Base-by-base conservation (phyloP, 2,888 invertebrate species). In the Philaethria dido region DNA sequence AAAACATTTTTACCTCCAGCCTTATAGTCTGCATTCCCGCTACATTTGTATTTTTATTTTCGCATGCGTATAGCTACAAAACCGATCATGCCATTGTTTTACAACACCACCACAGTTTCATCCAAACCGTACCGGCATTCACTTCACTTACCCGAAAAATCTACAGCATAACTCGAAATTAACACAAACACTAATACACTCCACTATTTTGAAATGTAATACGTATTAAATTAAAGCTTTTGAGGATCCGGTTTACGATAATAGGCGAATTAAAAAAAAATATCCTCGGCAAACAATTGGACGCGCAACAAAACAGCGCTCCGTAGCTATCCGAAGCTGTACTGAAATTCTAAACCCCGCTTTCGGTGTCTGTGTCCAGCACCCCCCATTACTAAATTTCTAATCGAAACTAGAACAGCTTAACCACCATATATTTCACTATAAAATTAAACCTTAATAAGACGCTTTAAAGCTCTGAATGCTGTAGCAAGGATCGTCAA, bases 311-410 rank as follows among this genome's bases (percentile, higher is more conserved):
- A 92, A 92, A 91, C 87, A 82, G 84, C 87, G 89, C 88, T 86
- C 87, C 90, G 89, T 80, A 84, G 92, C 92, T 87, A 92, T 92
- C 92, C 92, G 92, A 92, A 91, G 92, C 91, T 90, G 81, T 84
- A 92, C 92, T 92, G 92, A 92, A 92, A 92, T 92, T 92, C 91
- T 89, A 92, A 92, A 92, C 92, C 92, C 88, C 81, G 89, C 86
- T 86, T 86, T 84, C 81, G 92, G 92, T 92, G 87, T 92, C 92
- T 88, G 88, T 92, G 90, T 89, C 92, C 84, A 80, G 88, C 87
- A 92, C 92, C 92, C 92, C 92, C 92, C 92, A 91, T 89, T 92
- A 92, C 92, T 88, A 82, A 83, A 90, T 92, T 92, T 88, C 91
- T 80, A 75, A 75, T 69, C 77, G 79, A 52, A 73, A 72, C 67